Conservation (phyloP, 1,140 invertebrate genomes). For the Phymorhynchus buccinoides region DNA sequence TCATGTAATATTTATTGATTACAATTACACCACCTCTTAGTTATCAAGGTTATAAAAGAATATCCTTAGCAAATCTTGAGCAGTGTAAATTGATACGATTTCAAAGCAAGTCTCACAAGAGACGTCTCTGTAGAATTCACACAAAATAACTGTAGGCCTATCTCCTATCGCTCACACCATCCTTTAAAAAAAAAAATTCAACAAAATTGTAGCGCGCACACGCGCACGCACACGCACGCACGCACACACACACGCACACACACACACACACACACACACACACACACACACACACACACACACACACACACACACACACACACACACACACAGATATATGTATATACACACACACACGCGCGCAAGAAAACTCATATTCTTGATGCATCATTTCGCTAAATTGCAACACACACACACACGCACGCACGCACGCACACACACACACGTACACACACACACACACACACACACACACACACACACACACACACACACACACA, state of each 20-base stretch:
- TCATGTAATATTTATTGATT: too few relatives aligned
- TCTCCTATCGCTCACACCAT: too few relatives aligned
- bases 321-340: neutral
- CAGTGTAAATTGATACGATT: too few relatives aligned
- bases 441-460: neutral
- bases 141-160: too few relatives aligned
- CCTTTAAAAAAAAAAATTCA: too few relatives aligned
- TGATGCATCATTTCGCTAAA: too few relatives aligned
- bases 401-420: neutral
- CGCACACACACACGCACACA: neutral
- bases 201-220: too few relatives aligned
- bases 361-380: neutral
- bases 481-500: neutral
- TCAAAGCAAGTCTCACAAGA: too few relatives aligned
- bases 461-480: neutral
- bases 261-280: neutral
- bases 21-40: too few relatives aligned
- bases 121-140: too few relatives aligned
- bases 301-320: constrained; percentile 10
- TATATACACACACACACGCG: neutral
- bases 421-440: neutral
- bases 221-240: neutral
- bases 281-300: constrained; percentile 10
- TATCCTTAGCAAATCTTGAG: too few relatives aligned
- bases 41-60: too few relatives aligned